Conservation (phyloP, 1,140 invertebrate species). For the Chelonus insularis region DNA sequence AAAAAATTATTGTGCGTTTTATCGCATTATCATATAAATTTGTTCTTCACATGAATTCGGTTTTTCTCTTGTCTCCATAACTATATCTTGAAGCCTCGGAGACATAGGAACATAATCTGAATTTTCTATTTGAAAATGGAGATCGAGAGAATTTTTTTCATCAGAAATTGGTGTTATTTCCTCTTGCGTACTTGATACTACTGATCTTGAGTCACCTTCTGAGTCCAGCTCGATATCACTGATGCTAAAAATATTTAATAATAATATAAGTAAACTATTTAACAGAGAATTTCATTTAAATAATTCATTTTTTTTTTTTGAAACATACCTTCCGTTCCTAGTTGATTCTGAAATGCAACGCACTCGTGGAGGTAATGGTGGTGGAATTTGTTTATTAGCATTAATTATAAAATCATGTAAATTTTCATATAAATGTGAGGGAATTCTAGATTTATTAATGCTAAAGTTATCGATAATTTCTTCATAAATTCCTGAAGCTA, state of each 20-base stretch:
- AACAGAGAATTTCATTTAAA: no score
- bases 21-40: constrained; percentile 56
- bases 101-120: constrained; percentile 56
- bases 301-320: no score
- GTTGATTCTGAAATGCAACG: constrained; percentile 40
- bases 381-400: constrained; percentile 40
- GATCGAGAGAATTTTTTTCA: constrained; percentile 29
- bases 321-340: constrained; percentile 42
- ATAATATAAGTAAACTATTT: no score
- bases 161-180: constrained; percentile 39
- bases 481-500: constrained; percentile 63
- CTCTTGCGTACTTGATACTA: constrained; percentile 40
- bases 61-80: constrained; percentile 34
- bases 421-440: constrained; percentile 45
- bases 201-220: constrained; percentile 41
- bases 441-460: constrained; percentile 26
- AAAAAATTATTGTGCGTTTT: no score
- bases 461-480: constrained; percentile 54
- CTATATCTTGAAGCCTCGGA: constrained; percentile 44
- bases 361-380: constrained; percentile 54
- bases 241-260: constrained; percentile 26
- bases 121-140: constrained; percentile 34
- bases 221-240: constrained; percentile 47
- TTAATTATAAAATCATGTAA: constrained; percentile 41
- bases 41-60: constrained; percentile 37